Base-by-base conservation (phyloP, 2,888 invertebrate genomes). In the Sympetrum striolatum region DNA sequence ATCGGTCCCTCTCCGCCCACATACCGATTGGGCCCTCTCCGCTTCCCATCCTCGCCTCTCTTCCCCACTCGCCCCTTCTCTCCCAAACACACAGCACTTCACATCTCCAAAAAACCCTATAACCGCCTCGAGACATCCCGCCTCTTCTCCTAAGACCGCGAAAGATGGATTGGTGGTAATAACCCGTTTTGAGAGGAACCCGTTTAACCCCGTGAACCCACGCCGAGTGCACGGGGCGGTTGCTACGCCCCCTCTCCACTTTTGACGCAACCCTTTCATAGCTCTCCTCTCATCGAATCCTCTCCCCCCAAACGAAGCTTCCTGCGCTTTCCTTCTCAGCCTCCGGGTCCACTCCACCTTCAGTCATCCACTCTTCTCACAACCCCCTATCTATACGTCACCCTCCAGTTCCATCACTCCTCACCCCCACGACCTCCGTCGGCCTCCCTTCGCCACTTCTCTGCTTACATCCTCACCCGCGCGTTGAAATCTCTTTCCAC, bases 81-180 rank as follows among this genome's bases (percentile, higher is more conserved):
- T 10, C 81, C 44, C 39, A 81, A 25, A 25, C 81, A 39, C 25
- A 82, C 81, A 53, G 5, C 53, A 53, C 15, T 53, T 53, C 53
- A 18, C 25, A 73, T 31, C 73, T 14, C 86, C 60, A 86, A 86
- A 64, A 86, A 86, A 86, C 39, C 86, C 86, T 60, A 58, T 60
- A 86, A 86, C 60, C 37, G 86, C 86, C 86, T 37, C 60, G 37
- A 37, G 86, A 10, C 86, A 86, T 86, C 82, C 60, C 60, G 18
- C 53, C 82, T 60, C 60, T 60, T 60, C 60, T 37, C 22, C 86
- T 60, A 37, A 39, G 86, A 86, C 58, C 86, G 60, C 86, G 86
- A 86, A 86, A 86, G 86, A 86, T 86, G 86, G 86, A 86, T 86
- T 64, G 86, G 86, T 86, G 86, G 86, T 86, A 86, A 86, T 86